Base-by-base conservation (phyloP, 1,140 invertebrate species). In the Drosophila sechellia region DNA sequence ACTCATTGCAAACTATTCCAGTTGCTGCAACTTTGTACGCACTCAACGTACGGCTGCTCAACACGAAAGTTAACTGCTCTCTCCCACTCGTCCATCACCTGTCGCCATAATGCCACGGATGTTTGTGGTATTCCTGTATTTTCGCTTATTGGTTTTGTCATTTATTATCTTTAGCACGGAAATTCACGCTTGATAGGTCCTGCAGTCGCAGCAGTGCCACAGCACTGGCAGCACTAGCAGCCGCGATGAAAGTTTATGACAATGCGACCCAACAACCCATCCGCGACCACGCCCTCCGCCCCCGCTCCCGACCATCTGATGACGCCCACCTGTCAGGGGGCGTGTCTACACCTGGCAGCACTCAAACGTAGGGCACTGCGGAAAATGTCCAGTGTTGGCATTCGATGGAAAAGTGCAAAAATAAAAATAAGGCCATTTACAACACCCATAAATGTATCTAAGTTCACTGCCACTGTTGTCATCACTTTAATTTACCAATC, bases 161-260 rank as follows among this genome's bases (percentile, higher is more conserved):
- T 59, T 64, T 70, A 83, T 77, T 81, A 71, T 77, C 63, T 77
- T 69, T 74, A 69, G 55, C 77, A 77, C 40, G 75, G 69, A 70
- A 73, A 85, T 74, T 85, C 58, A 85, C 77, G 66, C 81, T 77
- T 85, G 81, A 85, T 77, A 77, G 73, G 43, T 73, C 45, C 64
- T 48, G n/a, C 48, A 40, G 35, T 43, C 45, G 49, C 76, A 54
- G 31, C 31, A 31, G 6, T 10, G 6, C 2, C 20, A 3, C 13
- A 12, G 4, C 37, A 13, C 43, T 57, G 22, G 12, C 13, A 12
- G 4, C 37, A 13, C 43, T 57, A 31, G 43, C 68, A 39, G 37
- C 34, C 46, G 77, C 39, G 77, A 72, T 85, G 66, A 77, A 85
- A 84, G 63, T 84, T 84, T 84, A 85, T 73, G 81, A 85, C 81